Evolutionary conservation across 2,797 vertebrate species (phyloP), one percentile per base, ranked within the genome.

Genomic region (Takifugu ocellatus): DNA sequence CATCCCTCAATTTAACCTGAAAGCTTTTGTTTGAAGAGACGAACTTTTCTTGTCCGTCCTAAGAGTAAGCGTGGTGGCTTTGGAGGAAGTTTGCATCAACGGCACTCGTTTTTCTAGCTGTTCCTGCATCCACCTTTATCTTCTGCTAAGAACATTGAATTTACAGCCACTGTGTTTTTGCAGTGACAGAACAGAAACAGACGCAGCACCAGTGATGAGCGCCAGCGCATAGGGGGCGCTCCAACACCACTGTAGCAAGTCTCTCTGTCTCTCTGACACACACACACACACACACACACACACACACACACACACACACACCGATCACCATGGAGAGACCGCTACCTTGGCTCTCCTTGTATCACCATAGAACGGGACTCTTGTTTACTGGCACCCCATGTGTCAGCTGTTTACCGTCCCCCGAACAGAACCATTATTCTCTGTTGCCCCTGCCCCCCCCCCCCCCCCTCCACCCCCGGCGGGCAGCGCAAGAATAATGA

Each of bases 211-310:
- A 71, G 56, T 68, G 21, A 36, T 25, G 39, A 10, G 1, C 6
- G 3, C 25, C 51, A 12, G 9, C 78, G 75, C 66, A 60, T 75
- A 96, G 95, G 91, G 93, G 96, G 95, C 94, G 93, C 90, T 96
- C 90, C 77, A 90, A 92, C 92, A 94, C 89, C 90, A 91, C 77
- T 80, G 65, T 77, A 74, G 45, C 63, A 42, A 6, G 24, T 36
- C 51, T 10, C 9, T 21, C 51, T 16, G 39, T 11, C 16, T 27
- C 9, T 16, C 56, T 26, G 56, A 56, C 39, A 27, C 61, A 47
- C 46, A 12, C 61, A 36, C 44, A 25, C 54, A 29, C 51, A 7
- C 27, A 46, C 49, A 6, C 66, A 47, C 61, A 26, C 39, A 14
- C 39, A 16, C 53, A 46, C 33, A 33, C 66, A 47, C 61, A 21